Percentiles rank a stretch among this genome's conserved stretches.
Evolutionary conservation across 1,140 invertebrate species (phyloP).

Genomic region (Drosophila miranda): DNA sequence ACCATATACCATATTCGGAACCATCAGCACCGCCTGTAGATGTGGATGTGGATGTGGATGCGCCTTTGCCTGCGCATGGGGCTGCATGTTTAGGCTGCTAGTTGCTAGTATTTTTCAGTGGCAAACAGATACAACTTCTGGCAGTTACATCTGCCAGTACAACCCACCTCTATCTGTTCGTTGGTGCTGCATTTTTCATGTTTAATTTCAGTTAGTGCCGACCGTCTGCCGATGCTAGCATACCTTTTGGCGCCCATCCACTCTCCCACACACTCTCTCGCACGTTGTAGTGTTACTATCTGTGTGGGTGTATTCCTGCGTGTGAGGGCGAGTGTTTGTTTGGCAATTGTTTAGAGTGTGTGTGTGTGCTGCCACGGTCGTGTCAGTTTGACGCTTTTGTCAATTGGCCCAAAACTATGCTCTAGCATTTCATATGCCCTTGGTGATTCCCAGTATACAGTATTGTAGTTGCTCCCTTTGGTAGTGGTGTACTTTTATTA

Average conservation of each 20-base stretch:
- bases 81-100: conserved; percentile 20
- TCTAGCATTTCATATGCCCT: conserved; percentile 63
- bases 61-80: not conserved
- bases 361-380: conserved; percentile 30
- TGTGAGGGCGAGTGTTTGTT: conserved; percentile 22
- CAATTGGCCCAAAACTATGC: conserved; percentile 50
- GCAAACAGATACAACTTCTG: conserved; percentile 21
- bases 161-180: conserved; percentile 6
- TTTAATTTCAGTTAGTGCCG: conserved; percentile 77
- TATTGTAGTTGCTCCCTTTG: not conserved
- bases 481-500: no score
- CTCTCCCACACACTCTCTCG: not conserved
- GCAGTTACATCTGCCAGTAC: conserved; percentile 5
- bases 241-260: conserved; percentile 57
- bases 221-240: conserved; percentile 20
- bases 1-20: conserved; percentile 18
- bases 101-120: conserved; percentile 34
- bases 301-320: not conserved
- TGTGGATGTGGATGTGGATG: not conserved
- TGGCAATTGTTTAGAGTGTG: conserved; percentile 40
- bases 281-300: no score
- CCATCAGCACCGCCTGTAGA: conserved; percentile 14
- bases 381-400: conserved; percentile 46
- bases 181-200: conserved; percentile 71
- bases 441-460: conserved; percentile 28